phyloP scores from a whole-genome alignment of 2,113 vertebrate species.

The Marcusenius ussheri region DNA sequence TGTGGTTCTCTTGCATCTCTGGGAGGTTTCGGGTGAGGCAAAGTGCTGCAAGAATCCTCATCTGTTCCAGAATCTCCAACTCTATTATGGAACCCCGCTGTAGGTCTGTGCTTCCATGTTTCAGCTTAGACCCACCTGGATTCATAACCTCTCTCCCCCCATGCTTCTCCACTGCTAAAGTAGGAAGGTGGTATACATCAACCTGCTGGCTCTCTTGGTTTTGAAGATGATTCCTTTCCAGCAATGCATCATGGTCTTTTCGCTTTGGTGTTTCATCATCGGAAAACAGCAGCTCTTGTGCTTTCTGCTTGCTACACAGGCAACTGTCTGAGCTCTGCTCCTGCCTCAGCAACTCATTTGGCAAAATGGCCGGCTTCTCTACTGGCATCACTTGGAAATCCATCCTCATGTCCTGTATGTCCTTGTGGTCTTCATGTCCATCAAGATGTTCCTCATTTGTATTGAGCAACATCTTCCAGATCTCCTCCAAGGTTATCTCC shows the following conservation, averaged over 20 bases:
- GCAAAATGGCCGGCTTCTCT: slow-evolving; percentile 60
- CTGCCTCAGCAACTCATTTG: slow-evolving; percentile 66
- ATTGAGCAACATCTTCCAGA: slow-evolving; percentile 68
- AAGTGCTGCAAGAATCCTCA: slow-evolving; percentile 50
- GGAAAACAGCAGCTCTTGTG: slow-evolving; percentile 46
- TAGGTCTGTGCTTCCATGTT: slow-evolving; percentile 71
- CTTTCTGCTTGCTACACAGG: slow-evolving; percentile 50
- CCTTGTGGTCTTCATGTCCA: slow-evolving; percentile 44
- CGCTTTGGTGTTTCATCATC: neutral
- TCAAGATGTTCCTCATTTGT: slow-evolving; percentile 70
- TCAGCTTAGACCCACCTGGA: slow-evolving; percentile 70
- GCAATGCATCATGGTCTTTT: neutral
- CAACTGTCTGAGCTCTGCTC: slow-evolving; percentile 65
- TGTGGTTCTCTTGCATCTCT: slow-evolving; percentile 51
- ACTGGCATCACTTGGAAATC: slow-evolving; percentile 76
- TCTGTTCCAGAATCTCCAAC: slow-evolving; percentile 65
- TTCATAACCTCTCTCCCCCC: slow-evolving; percentile 66
- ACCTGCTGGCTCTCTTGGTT: neutral
- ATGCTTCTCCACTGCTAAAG: slow-evolving; percentile 20
- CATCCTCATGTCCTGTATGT: slow-evolving; percentile 44
- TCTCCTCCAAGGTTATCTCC: slow-evolving; percentile 65
- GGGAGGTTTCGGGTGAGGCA: slow-evolving; percentile 20
- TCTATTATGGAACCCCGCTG: slow-evolving; percentile 46
- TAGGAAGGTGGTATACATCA: neutral
- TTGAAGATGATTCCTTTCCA: neutral